Percentiles rank a stretch among this genome's conserved stretches.
These are phyloP conservation scores for Halichoeres trimaculatus DNA, from an alignment of 2,113 vertebrate genomes.

Conservation along the genomic window DNA sequence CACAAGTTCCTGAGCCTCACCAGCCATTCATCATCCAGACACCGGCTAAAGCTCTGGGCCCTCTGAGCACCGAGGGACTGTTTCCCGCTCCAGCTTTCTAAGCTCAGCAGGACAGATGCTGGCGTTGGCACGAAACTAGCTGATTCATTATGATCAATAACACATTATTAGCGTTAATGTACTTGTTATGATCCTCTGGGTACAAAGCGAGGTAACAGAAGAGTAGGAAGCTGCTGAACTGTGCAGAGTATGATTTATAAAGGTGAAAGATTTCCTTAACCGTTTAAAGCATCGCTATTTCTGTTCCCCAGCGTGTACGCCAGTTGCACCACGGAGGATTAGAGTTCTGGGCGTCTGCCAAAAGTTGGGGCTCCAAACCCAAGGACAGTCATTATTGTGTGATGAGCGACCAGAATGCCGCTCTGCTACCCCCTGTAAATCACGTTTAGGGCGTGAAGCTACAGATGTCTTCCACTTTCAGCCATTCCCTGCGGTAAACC, in stretches of 20 bases:
- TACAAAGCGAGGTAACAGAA: slow-evolving; percentile 18
- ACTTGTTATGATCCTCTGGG: slow-evolving; percentile 44
- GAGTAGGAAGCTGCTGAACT: slow-evolving; percentile 35
- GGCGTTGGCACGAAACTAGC: slow-evolving; percentile 34
- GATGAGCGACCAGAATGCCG: not conserved
- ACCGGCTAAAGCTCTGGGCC: slow-evolving; percentile 55
- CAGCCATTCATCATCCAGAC: slow-evolving; percentile 69
- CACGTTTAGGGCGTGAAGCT: slow-evolving; percentile 12
- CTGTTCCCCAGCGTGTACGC: slow-evolving; percentile 10
- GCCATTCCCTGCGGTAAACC: slow-evolving; percentile 34
- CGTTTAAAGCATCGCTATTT: not conserved
- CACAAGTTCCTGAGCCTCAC: slow-evolving; percentile 6
- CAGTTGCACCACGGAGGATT: not conserved
- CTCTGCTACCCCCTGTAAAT: slow-evolving; percentile 25
- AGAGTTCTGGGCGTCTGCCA: slow-evolving; percentile 30
- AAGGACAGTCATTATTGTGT: slow-evolving; percentile 20
- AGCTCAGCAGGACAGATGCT: slow-evolving; percentile 60
- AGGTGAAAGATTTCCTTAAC: not conserved
- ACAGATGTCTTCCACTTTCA: not conserved
- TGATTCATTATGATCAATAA: slow-evolving; percentile 70
- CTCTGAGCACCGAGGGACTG: slow-evolving; percentile 26
- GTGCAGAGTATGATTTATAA: slow-evolving; percentile 4
- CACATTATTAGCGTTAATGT: slow-evolving; percentile 65
- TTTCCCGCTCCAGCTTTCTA: not conserved
- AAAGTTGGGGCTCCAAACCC: slow-evolving; percentile 18